phyloP scores from a whole-genome alignment of 2,797 vertebrate genomes.

The Enteromius mattozi region DNA sequence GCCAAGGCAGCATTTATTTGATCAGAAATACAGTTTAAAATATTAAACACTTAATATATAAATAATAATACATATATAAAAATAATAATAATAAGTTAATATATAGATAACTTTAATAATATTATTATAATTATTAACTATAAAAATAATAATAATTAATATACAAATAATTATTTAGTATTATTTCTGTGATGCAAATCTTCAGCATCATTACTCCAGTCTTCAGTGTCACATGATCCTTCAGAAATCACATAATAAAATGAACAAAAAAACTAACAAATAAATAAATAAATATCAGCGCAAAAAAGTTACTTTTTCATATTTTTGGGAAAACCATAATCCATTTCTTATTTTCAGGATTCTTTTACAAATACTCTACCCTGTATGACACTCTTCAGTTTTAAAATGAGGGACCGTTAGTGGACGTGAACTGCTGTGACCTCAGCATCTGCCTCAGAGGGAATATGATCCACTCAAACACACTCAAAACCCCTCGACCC shows the following conservation, averaged over 20 bases:
- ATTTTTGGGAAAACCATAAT: not conserved
- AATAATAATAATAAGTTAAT: no score
- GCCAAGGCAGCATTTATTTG: not conserved
- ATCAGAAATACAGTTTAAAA: not conserved
- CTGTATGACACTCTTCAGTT: not conserved
- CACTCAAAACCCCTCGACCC: not conserved
- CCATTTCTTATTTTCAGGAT: not conserved
- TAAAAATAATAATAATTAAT: no score
- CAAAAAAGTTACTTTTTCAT: not conserved
- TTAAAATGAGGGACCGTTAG: not conserved
- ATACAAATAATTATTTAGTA: not conserved
- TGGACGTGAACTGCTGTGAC: constrained; percentile 7
- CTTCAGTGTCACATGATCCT: not conserved
- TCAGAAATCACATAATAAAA: not conserved
- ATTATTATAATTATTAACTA: no score
- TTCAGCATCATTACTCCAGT: not conserved
- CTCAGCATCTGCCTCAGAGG: constrained; percentile 3
- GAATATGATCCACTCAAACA: constrained; percentile 31
- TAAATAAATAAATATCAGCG: not conserved
- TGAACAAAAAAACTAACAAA: not conserved
- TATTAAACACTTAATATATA: no score
- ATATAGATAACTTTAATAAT: no score
- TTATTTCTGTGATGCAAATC: not conserved
- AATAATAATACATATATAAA: no score
- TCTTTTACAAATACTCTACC: not conserved